Evolutionary conservation across 2,888 invertebrate genomes (phyloP).

Genomic region (Ectobius pallidus): DNA sequence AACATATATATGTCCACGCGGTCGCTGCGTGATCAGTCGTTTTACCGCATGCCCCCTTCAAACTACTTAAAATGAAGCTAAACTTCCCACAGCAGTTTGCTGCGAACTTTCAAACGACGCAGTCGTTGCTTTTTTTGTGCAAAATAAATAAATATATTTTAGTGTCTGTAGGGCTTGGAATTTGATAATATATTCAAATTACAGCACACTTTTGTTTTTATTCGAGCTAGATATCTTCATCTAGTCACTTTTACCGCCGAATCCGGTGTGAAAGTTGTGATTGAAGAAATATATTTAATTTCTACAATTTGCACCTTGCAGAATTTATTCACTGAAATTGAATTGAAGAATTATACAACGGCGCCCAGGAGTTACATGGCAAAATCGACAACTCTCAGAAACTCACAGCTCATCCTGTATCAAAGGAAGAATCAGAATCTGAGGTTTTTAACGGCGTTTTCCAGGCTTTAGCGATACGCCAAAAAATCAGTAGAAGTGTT

Average conservation of each 20-base stretch:
- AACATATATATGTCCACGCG: neutral
- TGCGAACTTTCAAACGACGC: neutral
- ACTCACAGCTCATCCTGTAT: constrained; percentile 8
- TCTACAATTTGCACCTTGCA: neutral
- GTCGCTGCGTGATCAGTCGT: neutral
- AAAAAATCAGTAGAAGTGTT: neutral
- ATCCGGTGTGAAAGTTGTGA: too few species aligned
- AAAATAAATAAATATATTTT: too few species aligned
- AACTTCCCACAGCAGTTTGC: constrained; percentile 19
- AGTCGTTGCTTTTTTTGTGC: neutral
- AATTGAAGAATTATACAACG: neutral
- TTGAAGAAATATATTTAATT: too few species aligned
- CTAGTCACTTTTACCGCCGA: too few species aligned
- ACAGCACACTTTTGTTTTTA: too few species aligned
- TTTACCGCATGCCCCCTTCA: neutral
- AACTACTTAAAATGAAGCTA: neutral
- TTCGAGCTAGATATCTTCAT: too few species aligned
- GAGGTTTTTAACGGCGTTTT: neutral
- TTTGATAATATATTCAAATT: too few species aligned
- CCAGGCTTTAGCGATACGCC: neutral
- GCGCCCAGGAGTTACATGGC: neutral
- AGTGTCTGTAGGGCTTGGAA: too few species aligned
- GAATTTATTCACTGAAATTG: neutral
- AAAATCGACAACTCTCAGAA: constrained; percentile 5
- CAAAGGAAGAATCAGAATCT: constrained; percentile 10